Percentiles rank a stretch among this genome's conserved stretches.
Evolutionary conservation across 2,797 vertebrate genomes (phyloP).

Genomic region (Margarornis squamiger): DNA sequence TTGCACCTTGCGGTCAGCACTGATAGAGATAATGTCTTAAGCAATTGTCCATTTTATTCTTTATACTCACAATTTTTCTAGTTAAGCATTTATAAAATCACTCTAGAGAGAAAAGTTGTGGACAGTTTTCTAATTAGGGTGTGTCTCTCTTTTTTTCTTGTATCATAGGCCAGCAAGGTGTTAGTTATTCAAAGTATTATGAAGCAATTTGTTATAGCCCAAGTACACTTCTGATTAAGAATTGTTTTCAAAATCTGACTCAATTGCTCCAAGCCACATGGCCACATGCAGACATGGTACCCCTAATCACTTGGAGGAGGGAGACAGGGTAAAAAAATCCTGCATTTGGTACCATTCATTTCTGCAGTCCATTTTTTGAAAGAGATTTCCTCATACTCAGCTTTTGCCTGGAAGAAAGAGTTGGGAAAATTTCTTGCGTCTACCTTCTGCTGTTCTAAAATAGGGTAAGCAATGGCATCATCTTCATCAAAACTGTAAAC

Average conservation of each 20-base stretch:
- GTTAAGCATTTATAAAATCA: background rate
- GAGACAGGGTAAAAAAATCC: background rate
- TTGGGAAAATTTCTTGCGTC: background rate
- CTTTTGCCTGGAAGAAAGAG: background rate
- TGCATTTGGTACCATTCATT: background rate
- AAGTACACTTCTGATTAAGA: background rate
- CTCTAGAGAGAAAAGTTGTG: background rate
- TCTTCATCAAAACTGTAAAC: background rate
- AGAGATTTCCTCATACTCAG: background rate
- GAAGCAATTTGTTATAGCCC: background rate
- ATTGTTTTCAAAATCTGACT: background rate
- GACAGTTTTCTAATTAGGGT: background rate
- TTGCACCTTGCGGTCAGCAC: background rate
- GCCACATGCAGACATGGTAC: background rate
- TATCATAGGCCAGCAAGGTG: background rate
- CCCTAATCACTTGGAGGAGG: background rate
- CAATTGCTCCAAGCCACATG: background rate
- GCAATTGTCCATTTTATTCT: background rate
- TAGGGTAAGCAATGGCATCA: background rate
- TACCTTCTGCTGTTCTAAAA: background rate
- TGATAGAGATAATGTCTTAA: background rate
- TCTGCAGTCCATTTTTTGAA: background rate
- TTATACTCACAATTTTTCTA: background rate
- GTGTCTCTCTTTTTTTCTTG: background rate
- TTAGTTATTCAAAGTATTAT: background rate